A percentile compares a stretch with the other conserved stretches of the same genome.
phyloP scores from a whole-genome alignment of 2,797 vertebrate genomes.

The Rhinophrynus dorsalis region DNA sequence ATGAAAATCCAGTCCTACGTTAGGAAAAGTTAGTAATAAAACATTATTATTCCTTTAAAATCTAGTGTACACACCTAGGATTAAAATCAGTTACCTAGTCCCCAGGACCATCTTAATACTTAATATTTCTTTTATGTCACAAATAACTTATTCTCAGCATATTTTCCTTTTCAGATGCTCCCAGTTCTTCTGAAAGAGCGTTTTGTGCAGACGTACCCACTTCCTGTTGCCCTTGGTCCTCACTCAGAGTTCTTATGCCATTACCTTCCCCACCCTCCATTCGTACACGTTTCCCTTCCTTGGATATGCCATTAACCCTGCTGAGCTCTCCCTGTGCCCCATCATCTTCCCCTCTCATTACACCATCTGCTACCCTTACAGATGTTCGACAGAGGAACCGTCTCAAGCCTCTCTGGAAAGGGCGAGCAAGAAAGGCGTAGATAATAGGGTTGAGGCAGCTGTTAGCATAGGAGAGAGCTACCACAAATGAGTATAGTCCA shows the following conservation, averaged over 20 bases:
- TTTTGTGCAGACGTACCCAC: slow-evolving; percentile 57
- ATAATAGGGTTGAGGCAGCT: slow-evolving; percentile 96
- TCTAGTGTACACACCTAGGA: too few species aligned
- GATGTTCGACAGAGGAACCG: slow-evolving; percentile 75
- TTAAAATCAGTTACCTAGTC: too few species aligned
- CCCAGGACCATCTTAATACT: too few species aligned
- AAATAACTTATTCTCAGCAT: slow-evolving; percentile 64
- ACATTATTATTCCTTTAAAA: too few species aligned
- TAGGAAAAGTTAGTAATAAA: too few species aligned
- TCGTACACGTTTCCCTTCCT: slow-evolving; percentile 54
- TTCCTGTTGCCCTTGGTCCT: slow-evolving; percentile 33
- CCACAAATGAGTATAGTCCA: slow-evolving; percentile 90
- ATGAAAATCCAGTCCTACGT: too few species aligned
- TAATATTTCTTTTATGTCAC: slow-evolving; percentile 46
- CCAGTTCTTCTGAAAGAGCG: slow-evolving; percentile 61
- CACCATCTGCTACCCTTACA: slow-evolving; percentile 67
- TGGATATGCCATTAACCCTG: slow-evolving; percentile 61
- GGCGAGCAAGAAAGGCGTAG: slow-evolving; percentile 92
- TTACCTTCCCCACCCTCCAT: slow-evolving; percentile 46
- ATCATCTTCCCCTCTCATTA: slow-evolving; percentile 52
- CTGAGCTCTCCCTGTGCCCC: slow-evolving; percentile 41
- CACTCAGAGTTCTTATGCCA: slow-evolving; percentile 40
- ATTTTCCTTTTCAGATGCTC: slow-evolving; percentile 51
- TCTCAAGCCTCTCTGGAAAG: slow-evolving; percentile 93
- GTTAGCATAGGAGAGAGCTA: slow-evolving; percentile 91